These are phyloP conservation scores for Hepsetus odoe DNA, from an alignment of 2,113 vertebrate genomes.

Conservation along the genomic window DNA sequence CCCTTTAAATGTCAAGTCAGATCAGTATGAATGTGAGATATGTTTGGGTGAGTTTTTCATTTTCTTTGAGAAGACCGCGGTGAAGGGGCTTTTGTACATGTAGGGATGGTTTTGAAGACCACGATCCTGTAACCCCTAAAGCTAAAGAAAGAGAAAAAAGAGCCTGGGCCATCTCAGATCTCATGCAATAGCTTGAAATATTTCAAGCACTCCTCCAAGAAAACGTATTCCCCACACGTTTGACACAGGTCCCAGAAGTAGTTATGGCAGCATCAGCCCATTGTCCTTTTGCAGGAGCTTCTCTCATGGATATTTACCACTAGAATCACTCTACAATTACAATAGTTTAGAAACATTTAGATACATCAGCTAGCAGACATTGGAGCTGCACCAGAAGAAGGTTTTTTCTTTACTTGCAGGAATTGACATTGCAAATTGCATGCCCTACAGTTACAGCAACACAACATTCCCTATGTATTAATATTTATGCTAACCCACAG, in stretches of 20 bases:
- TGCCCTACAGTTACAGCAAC: background rate
- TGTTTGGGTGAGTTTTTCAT: background rate
- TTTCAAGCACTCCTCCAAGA: background rate
- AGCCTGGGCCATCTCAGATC: background rate
- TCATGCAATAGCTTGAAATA: background rate
- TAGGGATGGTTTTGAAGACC: background rate
- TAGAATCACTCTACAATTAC: background rate
- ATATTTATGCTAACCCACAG: background rate
- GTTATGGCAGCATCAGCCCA: background rate
- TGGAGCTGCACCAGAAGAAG: background rate
- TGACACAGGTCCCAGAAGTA: background rate
- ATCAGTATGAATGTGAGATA: background rate
- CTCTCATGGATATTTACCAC: background rate
- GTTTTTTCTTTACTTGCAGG: background rate
- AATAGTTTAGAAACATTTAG: background rate
- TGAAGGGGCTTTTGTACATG: background rate
- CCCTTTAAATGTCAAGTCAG: conserved; percentile 3
- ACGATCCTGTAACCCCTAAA: background rate
- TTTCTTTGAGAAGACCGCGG: background rate
- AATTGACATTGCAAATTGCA: background rate
- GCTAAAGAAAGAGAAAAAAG: background rate
- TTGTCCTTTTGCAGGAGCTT: background rate
- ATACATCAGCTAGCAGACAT: background rate
- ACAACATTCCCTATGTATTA: background rate
- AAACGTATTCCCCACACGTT: background rate